Evolutionary conservation across 1,140 invertebrate species (phyloP), one percentile per base, ranked within the genome.

Genomic region (Monomorium pharaonis): DNA sequence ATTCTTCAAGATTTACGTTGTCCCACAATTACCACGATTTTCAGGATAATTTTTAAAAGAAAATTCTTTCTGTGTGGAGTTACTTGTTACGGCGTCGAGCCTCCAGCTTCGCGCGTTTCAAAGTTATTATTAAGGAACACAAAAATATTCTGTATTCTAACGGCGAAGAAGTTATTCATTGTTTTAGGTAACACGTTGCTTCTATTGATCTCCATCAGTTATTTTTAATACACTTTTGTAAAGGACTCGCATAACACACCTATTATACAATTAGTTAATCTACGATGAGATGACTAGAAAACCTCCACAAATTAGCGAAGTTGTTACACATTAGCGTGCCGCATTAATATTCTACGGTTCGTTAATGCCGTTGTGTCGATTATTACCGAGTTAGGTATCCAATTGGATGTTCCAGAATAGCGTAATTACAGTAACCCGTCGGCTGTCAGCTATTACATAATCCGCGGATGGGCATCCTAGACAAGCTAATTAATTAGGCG

Each of bases 331-430:
- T 92, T 90, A 91, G 65, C 75, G 47, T 10, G 30, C 67, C 67
- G 54, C 86, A 90, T 92, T 91, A 91, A 92, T 93, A 91, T 88
- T 92, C 86, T 70, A 90, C 58, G 85, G 42, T 89, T 84, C 87
- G 90, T 92, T 92, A 93, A 92, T 91, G 62, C 87, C 86, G 75
- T 88, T 78, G 84, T 88, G 88, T 90, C 90, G 90, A 93, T 92
- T 92, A 91, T 92, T 88, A 91, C 84, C 89, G 89, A 93, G 86
- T 92, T 92, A 88, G 91, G 56, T 91, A 83, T 92, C 86, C 86
- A 88, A 92, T 92, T 89, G 90, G 90, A 91, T 93, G 92, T 92
- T 92, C 90, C 89, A 65, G 80, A 91, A 75, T 86, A 78, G 54
- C 89, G 85, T 87, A 92, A 93, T 92, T 92, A 90, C 86, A 81